phyloP scores from a whole-genome alignment of 2,888 invertebrate species.

The Lathronympha strigana region DNA sequence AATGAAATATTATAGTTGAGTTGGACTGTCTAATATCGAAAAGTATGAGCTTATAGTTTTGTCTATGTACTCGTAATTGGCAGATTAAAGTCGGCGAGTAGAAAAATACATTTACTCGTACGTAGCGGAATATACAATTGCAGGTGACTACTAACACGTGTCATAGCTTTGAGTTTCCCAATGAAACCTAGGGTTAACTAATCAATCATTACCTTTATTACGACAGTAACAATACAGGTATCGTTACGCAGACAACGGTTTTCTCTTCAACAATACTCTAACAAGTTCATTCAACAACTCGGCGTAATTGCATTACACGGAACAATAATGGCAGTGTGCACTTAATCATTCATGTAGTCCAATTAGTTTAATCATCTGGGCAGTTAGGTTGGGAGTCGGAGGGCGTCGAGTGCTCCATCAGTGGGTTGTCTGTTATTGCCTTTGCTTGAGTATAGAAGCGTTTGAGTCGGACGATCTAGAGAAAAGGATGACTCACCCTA shows the following conservation, averaged over 20 bases:
- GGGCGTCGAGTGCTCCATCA: constrained; percentile 53
- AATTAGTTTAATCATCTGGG: constrained; percentile 63
- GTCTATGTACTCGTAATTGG: too few species aligned
- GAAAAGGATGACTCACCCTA: too few species aligned
- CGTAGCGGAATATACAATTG: not conserved
- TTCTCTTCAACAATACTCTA: constrained; percentile 40
- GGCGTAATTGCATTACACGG: constrained; percentile 38
- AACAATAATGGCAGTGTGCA: constrained; percentile 43
- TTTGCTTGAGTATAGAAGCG: not conserved
- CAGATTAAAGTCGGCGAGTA: too few species aligned
- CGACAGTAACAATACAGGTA: constrained; percentile 26
- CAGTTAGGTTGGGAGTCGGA: constrained; percentile 47
- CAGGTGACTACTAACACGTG: not conserved
- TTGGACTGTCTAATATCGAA: too few species aligned
- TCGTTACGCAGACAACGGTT: constrained; percentile 31
- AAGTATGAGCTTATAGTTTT: too few species aligned
- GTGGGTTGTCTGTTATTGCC: constrained; percentile 46
- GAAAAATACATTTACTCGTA: too few species aligned
- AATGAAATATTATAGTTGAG: too few species aligned
- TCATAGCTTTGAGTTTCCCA: not conserved
- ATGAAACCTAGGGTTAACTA: not conserved
- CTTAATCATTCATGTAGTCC: constrained; percentile 61
- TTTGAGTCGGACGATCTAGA: not conserved
- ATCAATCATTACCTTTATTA: constrained; percentile 24
- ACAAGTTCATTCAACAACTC: constrained; percentile 34